phyloP scores from a whole-genome alignment of 1,140 invertebrate species.

The Archegozetes longisetosus region DNA sequence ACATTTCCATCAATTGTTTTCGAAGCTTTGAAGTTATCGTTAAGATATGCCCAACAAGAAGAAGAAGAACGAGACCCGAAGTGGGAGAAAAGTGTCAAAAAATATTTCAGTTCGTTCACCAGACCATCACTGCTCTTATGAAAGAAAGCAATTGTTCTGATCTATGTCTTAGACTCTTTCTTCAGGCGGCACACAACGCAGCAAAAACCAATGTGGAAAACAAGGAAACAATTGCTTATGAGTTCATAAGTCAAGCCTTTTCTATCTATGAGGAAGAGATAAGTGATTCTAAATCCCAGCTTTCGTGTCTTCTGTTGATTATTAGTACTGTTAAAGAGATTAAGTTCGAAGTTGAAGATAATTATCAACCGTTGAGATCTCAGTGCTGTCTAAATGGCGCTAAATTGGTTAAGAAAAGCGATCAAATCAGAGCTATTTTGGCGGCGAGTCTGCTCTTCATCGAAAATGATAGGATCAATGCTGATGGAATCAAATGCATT shows the following conservation, averaged over 20 bases:
- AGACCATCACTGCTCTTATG: conserved; percentile 73
- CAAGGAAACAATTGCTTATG: conserved; percentile 90
- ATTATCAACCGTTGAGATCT: conserved; percentile 85
- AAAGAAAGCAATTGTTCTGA: conserved; percentile 71
- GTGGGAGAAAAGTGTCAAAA: conserved; percentile 98
- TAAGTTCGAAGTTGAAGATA: conserved; percentile 83
- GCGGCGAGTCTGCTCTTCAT: conserved; percentile 22
- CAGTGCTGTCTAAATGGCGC: conserved; percentile 43
- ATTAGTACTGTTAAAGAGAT: conserved; percentile 91
- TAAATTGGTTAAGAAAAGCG: conserved; percentile 92
- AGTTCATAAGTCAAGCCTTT: conserved; percentile 69
- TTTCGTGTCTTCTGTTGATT: conserved; percentile 86
- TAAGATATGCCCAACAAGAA: conserved; percentile 12
- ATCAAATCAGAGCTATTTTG: conserved; percentile 67
- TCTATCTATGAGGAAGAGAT: conserved; percentile 98
- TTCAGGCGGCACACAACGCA: conserved; percentile 85
- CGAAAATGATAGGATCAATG: neutral
- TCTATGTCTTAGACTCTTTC: conserved; percentile 74
- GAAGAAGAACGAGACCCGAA: conserved; percentile 32
- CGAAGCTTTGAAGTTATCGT: conserved; percentile 76
- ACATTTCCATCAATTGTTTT: conserved; percentile 94
- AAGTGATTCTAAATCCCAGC: conserved; percentile 88
- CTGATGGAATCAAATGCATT: conserved; percentile 9
- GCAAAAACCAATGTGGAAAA: conserved; percentile 83
- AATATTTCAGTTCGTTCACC: conserved; percentile 92